A percentile compares a stretch with the other conserved stretches of the same genome.
These are phyloP conservation scores for Drosophila seguyi DNA, from an alignment of 1,140 invertebrate genomes.

Conservation along the genomic window DNA sequence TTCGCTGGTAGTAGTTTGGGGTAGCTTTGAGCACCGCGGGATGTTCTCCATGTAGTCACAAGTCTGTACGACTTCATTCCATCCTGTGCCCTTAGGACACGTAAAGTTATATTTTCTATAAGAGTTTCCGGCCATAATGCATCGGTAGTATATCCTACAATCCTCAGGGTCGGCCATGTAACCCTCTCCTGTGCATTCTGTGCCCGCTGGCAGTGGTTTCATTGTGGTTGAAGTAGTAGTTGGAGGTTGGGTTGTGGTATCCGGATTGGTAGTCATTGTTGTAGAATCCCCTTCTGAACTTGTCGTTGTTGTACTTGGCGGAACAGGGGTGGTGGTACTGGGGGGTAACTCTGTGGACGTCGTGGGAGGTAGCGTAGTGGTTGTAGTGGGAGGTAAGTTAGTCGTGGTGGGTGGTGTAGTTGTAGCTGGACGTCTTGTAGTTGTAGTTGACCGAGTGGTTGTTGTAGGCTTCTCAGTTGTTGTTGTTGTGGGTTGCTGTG, in stretches of 20 bases:
- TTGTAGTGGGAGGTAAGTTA: constrained; percentile 10
- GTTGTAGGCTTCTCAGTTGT: background rate
- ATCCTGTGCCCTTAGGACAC: constrained; percentile 88
- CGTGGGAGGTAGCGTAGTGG: background rate
- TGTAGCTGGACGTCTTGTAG: background rate
- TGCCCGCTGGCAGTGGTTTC: constrained; percentile 42
- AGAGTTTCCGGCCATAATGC: constrained; percentile 86
- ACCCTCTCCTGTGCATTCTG: constrained; percentile 86
- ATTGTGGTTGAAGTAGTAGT: constrained; percentile 36
- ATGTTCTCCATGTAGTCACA: constrained; percentile 51
- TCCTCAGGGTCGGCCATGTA: constrained; percentile 87
- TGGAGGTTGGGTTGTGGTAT: constrained; percentile 16
- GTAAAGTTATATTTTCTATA: constrained; percentile 88
- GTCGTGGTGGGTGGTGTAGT: constrained; percentile 24
- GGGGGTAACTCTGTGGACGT: constrained; percentile 21
- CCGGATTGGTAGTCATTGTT: constrained; percentile 7
- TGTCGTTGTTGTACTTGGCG: constrained; percentile 18
- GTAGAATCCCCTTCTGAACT: constrained; percentile 15
- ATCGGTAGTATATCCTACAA: constrained; percentile 89
- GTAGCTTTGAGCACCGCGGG: constrained; percentile 41
- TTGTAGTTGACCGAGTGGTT: background rate
- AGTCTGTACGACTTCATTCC: constrained; percentile 86
- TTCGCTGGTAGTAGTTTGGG: constrained; percentile 25
- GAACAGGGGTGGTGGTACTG: constrained; percentile 19
- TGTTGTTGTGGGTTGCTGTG: constrained; percentile 5